These are phyloP conservation scores for Alethe diademata DNA, from an alignment of 2,113 vertebrate genomes.

Conservation along the genomic window DNA sequence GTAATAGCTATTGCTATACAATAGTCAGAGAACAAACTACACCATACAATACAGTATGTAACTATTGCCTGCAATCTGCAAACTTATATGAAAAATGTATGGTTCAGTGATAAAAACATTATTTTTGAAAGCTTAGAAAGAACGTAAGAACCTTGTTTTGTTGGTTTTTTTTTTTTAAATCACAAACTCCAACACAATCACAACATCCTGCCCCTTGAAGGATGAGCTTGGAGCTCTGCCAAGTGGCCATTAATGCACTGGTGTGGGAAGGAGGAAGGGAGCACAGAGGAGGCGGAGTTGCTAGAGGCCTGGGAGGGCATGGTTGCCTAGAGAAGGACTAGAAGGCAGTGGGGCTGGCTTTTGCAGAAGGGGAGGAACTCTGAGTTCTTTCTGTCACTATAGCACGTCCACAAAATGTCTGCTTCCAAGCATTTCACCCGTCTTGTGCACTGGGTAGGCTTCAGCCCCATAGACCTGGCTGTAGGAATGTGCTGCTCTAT, in stretches of 20 bases:
- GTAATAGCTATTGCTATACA: neutral
- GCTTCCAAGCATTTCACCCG: slow-evolving; percentile 16
- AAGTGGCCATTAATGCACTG: neutral
- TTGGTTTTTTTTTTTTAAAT: neutral
- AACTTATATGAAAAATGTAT: neutral
- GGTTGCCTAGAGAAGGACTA: neutral
- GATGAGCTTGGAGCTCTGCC: neutral
- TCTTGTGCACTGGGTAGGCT: neutral
- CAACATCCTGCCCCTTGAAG: neutral
- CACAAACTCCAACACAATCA: neutral
- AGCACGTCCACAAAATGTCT: neutral
- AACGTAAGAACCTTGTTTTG: neutral
- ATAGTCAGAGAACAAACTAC: neutral
- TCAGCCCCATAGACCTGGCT: neutral
- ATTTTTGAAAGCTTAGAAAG: neutral
- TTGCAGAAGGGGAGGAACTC: neutral
- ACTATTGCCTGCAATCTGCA: neutral
- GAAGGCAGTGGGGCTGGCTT: neutral
- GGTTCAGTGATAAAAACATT: neutral
- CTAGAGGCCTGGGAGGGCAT: neutral
- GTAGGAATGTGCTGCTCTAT: neutral
- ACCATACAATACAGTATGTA: neutral
- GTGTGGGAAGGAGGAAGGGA: neutral
- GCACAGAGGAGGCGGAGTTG: neutral
- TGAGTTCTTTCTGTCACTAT: neutral